These are phyloP conservation scores for Tetrax tetrax DNA, from an alignment of 2,113 vertebrate genomes.

Conservation along the genomic window DNA sequence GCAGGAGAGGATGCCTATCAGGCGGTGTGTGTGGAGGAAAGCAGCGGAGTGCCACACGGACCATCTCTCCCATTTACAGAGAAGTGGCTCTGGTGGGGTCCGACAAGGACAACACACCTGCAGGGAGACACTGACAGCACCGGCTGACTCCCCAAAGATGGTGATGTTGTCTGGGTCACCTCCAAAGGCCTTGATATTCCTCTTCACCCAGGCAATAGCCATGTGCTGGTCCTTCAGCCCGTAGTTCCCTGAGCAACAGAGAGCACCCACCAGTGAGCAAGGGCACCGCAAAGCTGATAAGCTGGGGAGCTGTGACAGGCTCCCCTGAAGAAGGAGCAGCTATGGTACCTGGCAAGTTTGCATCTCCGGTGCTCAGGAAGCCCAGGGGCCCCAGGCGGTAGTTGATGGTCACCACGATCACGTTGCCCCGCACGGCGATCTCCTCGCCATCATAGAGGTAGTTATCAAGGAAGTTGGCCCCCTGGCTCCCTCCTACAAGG, in stretches of 20 bases:
- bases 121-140: constrained; percentile 82
- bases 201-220: constrained; percentile 93
- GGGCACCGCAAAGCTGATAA: background rate
- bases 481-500: constrained; percentile 79
- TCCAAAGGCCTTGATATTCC: constrained; percentile 91
- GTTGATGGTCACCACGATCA: constrained; percentile 91
- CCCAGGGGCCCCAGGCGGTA: constrained; percentile 91
- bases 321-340: background rate
- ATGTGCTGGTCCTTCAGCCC: constrained; percentile 95
- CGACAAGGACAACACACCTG: constrained; percentile 77
- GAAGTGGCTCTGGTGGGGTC: background rate
- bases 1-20: background rate
- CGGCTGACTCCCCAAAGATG: constrained; percentile 94
- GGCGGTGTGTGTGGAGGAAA: background rate
- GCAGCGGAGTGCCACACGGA: background rate
- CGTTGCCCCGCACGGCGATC: constrained; percentile 85
- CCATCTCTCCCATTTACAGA: no score
- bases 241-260: constrained; percentile 83
- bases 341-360: constrained; percentile 75
- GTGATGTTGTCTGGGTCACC: constrained; percentile 90
- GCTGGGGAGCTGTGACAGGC: accelerated
- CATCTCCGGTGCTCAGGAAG: constrained; percentile 92
- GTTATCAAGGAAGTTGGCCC: constrained; percentile 84
- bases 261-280: background rate
- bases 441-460: constrained; percentile 89